Percentiles rank a stretch among this genome's conserved stretches.
Evolutionary conservation across 2,113 vertebrate species (phyloP).

Genomic region (Gymnogyps californianus): DNA sequence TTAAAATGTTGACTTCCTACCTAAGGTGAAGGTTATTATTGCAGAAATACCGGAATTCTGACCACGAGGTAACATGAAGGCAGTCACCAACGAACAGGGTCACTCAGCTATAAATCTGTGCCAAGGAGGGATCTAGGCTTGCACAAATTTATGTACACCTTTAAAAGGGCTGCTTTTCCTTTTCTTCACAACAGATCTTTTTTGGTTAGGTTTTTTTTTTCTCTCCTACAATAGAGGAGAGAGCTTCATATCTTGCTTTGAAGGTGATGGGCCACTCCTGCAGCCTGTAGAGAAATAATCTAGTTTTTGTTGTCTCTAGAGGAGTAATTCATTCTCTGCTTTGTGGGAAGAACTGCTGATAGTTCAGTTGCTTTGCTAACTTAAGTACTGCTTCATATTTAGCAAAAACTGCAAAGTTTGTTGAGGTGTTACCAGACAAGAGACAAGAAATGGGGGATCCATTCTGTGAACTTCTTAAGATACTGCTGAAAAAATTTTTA

Average conservation of each 20-base stretch:
- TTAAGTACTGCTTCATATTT: neutral
- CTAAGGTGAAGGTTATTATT: neutral
- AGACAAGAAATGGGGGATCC: neutral
- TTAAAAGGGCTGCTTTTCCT: neutral
- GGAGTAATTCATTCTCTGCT: neutral
- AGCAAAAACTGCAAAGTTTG: neutral
- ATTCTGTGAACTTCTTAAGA: neutral
- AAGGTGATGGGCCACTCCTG: neutral
- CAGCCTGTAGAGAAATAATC: neutral
- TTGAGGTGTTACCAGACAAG: neutral
- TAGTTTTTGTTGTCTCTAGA: neutral
- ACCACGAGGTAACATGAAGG: accelerated
- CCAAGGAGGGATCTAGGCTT: neutral
- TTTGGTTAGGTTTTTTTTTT: too few species aligned
- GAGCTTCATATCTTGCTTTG: neutral
- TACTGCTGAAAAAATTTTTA: neutral
- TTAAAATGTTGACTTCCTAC: neutral
- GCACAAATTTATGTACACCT: neutral
- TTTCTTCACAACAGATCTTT: neutral
- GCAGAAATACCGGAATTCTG: neutral
- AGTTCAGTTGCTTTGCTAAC: neutral
- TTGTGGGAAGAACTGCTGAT: neutral
- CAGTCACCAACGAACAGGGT: neutral
- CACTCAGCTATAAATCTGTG: neutral
- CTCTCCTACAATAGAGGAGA: neutral